Conservation (phyloP, 2,113 vertebrate species). For the Alligator mississippiensis region DNA sequence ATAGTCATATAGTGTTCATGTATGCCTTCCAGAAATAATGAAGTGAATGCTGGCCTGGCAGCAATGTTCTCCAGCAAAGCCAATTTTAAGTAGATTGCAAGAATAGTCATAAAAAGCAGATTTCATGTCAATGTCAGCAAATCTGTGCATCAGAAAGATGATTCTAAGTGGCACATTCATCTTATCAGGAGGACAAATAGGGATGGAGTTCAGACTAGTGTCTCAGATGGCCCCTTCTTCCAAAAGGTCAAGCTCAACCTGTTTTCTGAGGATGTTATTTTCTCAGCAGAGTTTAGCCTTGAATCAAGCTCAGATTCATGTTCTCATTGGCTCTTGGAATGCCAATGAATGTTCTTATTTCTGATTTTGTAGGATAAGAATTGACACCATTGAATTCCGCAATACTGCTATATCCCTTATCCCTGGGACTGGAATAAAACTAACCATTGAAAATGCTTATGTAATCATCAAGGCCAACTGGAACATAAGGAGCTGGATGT, state of each 20-base stretch:
- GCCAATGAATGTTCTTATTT: not conserved
- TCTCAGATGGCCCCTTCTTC: not conserved
- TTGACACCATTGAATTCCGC: conserved; percentile 73
- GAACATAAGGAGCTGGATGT: conserved; percentile 74
- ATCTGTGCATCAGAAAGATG: not conserved
- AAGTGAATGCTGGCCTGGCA: not conserved
- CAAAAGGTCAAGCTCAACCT: not conserved
- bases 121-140: not conserved
- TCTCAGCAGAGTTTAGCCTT: not conserved
- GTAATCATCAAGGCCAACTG: conserved; percentile 63
- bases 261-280: not conserved
- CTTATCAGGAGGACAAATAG: not conserved
- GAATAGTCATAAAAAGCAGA: not conserved
- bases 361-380: conserved; percentile 65
- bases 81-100: not conserved
- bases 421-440: conserved; percentile 70
- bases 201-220: not conserved
- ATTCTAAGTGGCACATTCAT: too few relatives aligned
- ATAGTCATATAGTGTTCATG: too few relatives aligned
- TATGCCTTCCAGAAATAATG: not conserved
- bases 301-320: conserved; percentile 8
- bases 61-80: not conserved
- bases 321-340: not conserved
- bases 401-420: conserved; percentile 72
- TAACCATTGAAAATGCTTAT: conserved; percentile 69